Base-by-base conservation (phyloP, 2,797 vertebrate genomes). In the Miichthys miiuy region DNA sequence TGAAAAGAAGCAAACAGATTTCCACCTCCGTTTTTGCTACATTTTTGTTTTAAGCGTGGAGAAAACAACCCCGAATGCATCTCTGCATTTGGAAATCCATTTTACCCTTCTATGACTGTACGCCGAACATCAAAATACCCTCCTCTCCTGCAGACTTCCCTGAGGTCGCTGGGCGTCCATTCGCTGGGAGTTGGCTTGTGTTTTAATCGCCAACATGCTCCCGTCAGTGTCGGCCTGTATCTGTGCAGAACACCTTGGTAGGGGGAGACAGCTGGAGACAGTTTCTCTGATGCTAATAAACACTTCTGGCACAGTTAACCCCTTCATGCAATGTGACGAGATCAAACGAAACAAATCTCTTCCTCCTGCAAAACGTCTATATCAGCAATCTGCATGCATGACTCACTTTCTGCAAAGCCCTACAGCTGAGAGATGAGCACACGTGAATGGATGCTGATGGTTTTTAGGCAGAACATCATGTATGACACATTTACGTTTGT, bases 161-260 rank as follows among this genome's bases (percentile, higher is more conserved):
- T 57, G 62, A 77, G 79, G 76, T 82, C 79, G 81, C 34, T 20
- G 60, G 57, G 48, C 61, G 38, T 56, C 54, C 61, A 21, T 72
- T 41, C 20, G 46, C 56, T 20, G 41, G 57, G 57, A 81, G 62
- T 25, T 75, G 83, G 80, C 75, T 71, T 52, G 34, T 66, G 61
- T 69, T 79, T 66, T 55, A 74, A 82, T 77, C 47, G 23, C 79
- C 16, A 72, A 73, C 81, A 69, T 38, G 71, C 73, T 81, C 70
- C 72, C n/a, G 54, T 84, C 80, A 73, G 72, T 72, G 81, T 72
- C 4, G 44, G 48, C 70, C 46, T 57, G 46, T 90, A 88, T 91
- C 87, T 84, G 69, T 48, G 69, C 81, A 65, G 66, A 73, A 79
- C 88, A 86, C 86, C 82, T 87, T 87, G 80, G 79, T 75, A 52